Evolutionary conservation across 2,113 vertebrate genomes (phyloP).

Genomic region (Sporophila hypoxantha): DNA sequence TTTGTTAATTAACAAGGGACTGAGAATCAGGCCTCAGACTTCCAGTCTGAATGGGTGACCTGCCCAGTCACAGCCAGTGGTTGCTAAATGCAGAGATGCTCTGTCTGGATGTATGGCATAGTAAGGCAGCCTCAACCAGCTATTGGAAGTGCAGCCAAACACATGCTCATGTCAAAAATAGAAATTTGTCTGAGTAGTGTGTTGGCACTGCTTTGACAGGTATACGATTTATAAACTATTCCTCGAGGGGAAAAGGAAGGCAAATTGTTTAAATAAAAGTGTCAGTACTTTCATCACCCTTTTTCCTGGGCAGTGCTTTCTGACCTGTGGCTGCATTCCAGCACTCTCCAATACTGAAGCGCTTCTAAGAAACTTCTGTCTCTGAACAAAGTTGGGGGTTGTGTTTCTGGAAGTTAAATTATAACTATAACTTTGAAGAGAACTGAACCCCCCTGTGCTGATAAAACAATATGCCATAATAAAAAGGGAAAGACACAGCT

Average conservation of each 20-base stretch:
- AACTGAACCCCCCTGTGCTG: background rate
- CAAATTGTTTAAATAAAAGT: conserved; percentile 4
- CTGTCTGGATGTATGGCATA: background rate
- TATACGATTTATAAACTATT: conserved; percentile 5
- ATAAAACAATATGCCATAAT: background rate
- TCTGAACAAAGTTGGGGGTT: background rate
- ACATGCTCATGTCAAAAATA: conserved; percentile 22
- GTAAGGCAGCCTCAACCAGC: background rate
- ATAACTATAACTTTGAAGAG: background rate
- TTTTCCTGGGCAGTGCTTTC: background rate
- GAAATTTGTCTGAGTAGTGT: background rate
- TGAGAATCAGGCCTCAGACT: background rate
- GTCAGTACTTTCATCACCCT: conserved; percentile 11
- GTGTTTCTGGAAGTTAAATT: background rate
- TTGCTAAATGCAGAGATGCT: background rate
- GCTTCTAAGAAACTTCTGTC: background rate
- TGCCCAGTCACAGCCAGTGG: background rate
- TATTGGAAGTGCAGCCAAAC: background rate
- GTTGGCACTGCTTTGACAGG: background rate
- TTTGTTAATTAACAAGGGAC: background rate
- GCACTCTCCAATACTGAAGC: rapidly evolving
- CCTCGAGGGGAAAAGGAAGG: background rate
- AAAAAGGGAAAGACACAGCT: background rate
- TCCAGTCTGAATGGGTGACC: background rate
- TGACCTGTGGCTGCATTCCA: background rate